phyloP scores from a whole-genome alignment of 2,888 invertebrate genomes.

The Habrosyne pyritoides region DNA sequence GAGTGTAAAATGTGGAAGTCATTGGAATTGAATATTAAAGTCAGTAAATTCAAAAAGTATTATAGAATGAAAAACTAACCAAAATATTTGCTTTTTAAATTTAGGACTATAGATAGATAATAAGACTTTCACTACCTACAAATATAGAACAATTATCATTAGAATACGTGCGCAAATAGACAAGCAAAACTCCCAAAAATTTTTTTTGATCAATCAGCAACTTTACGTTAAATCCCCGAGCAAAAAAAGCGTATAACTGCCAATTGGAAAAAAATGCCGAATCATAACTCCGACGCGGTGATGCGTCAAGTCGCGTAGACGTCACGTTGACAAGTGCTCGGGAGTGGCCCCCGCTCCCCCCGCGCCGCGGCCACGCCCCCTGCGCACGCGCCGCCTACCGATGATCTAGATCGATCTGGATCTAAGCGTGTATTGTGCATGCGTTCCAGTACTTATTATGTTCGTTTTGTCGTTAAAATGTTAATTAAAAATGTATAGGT shows the following conservation, averaged over 20 bases:
- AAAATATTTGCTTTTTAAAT: too few species aligned
- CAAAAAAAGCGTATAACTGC: neutral
- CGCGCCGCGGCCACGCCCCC: conserved; percentile 58
- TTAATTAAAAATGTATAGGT: neutral
- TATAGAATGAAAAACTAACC: too few species aligned
- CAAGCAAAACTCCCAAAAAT: neutral
- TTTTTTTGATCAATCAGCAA: too few species aligned
- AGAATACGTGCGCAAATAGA: neutral
- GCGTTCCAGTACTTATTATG: conserved; percentile 25
- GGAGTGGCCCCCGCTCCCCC: conserved; percentile 58
- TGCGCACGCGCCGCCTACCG: conserved; percentile 66
- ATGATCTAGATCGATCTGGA: conserved; percentile 74
- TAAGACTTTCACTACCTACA: too few species aligned
- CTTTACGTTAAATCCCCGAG: neutral
- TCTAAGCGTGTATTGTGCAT: conserved; percentile 43
- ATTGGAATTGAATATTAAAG: too few species aligned
- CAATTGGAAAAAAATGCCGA: conserved; percentile 31
- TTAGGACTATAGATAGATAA: too few species aligned
- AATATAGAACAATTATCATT: neutral
- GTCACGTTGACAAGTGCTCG: conserved; percentile 70
- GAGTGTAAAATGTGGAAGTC: too few species aligned
- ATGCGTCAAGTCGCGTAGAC: conserved; percentile 48
- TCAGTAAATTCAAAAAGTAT: too few species aligned
- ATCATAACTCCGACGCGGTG: conserved; percentile 15
- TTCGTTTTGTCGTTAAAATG: neutral